Conservation (phyloP, 2,113 vertebrate genomes). For the Amblyopsis rosae region DNA sequence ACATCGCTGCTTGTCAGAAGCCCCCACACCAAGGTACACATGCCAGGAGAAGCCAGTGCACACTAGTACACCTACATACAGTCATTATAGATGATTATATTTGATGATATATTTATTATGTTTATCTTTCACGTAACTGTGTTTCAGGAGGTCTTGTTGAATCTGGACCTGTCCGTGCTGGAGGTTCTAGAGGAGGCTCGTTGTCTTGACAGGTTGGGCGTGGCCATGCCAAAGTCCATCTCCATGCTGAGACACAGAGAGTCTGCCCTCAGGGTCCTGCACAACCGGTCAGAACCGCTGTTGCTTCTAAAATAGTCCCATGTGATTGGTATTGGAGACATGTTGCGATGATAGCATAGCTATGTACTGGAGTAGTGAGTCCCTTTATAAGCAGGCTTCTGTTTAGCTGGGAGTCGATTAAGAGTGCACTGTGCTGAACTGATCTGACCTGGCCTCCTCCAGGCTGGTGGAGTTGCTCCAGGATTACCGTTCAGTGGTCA, state of each 20-base stretch:
- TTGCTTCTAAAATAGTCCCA: too few species aligned
- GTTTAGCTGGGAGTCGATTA: background rate
- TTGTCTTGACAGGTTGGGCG: constrained; percentile 75
- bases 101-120: background rate
- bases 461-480: constrained; percentile 77
- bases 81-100: background rate
- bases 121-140: background rate
- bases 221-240: constrained; percentile 70
- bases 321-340: too few species aligned
- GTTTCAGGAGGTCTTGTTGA: constrained; percentile 77
- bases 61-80: background rate
- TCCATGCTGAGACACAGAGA: constrained; percentile 66
- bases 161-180: constrained; percentile 78
- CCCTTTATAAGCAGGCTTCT: background rate
- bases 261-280: constrained; percentile 69
- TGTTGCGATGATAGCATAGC: too few species aligned
- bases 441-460: constrained; percentile 7
- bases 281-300: constrained; percentile 67
- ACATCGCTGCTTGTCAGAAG: constrained; percentile 73
- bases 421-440: background rate
- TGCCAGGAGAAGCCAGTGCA: too few species aligned
- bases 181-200: constrained; percentile 80
- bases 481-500: constrained; percentile 59
- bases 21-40: constrained; percentile 74
- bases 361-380: background rate